Conservation (phyloP, 2,797 vertebrate genomes). For the Epinephelus coioides region DNA sequence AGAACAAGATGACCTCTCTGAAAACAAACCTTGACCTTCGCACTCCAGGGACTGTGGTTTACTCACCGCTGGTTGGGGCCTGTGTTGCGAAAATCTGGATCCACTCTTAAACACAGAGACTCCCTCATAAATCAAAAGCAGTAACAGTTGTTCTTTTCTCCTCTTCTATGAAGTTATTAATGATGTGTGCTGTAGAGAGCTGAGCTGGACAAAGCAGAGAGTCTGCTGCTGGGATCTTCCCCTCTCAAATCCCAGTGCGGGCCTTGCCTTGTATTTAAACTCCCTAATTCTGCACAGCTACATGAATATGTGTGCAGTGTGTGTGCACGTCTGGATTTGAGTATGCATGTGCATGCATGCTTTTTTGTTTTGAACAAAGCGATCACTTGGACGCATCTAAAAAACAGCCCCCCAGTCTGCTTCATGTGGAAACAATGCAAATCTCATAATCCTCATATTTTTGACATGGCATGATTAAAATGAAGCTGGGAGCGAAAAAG, state of each 20-base stretch:
- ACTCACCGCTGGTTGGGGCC: slow-evolving; percentile 40
- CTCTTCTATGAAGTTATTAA: slow-evolving; percentile 79
- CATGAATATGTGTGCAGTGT: slow-evolving; percentile 9
- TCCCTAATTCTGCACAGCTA: slow-evolving; percentile 46
- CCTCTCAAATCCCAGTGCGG: slow-evolving; percentile 57
- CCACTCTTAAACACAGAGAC: slow-evolving; percentile 58
- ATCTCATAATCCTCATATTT: slow-evolving; percentile 77
- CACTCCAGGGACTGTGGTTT: slow-evolving; percentile 61
- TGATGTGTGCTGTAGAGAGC: slow-evolving; percentile 75
- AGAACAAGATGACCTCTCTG: slow-evolving; percentile 55
- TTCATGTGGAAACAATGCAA: slow-evolving; percentile 76
- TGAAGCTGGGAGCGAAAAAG: slow-evolving; percentile 46
- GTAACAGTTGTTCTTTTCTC: slow-evolving; percentile 67
- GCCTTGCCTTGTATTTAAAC: slow-evolving; percentile 57
- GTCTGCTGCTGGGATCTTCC: slow-evolving; percentile 65
- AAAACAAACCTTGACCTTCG: slow-evolving; percentile 78
- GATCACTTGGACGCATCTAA: slow-evolving; percentile 46
- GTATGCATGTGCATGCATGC: neutral
- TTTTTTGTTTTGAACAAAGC: slow-evolving; percentile 46
- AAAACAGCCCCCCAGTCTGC: slow-evolving; percentile 38
- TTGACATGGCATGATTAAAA: slow-evolving; percentile 73
- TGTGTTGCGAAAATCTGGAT: slow-evolving; percentile 50
- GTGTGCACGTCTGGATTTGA: slow-evolving; percentile 1
- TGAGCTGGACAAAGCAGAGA: slow-evolving; percentile 74
- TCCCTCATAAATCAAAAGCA: slow-evolving; percentile 78